A percentile compares a stretch with the other conserved stretches of the same genome.
Conservation (phyloP, 2,113 vertebrate genomes). For the Gallinago paraguaiae region DNA sequence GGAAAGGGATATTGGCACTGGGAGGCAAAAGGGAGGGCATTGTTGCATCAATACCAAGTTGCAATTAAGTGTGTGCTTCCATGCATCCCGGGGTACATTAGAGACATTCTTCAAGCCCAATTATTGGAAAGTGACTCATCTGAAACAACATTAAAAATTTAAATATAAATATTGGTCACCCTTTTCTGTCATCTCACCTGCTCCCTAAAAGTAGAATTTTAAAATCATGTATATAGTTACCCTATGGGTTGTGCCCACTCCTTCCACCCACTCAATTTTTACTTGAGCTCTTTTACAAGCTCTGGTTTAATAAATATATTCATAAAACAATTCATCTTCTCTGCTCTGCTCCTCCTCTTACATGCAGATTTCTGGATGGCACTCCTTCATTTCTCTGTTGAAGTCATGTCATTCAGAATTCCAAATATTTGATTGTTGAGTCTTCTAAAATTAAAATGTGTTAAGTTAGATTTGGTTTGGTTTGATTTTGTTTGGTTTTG, state of each 20-base stretch:
- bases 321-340: not conserved
- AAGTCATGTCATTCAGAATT: not conserved
- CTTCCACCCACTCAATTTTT: not conserved
- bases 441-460: not conserved
- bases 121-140: not conserved
- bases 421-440: not conserved
- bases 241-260: not conserved
- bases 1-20: not conserved
- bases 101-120: not conserved
- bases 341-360: not conserved
- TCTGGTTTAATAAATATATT: constrained; percentile 4
- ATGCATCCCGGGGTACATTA: not conserved
- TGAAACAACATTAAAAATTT: not conserved
- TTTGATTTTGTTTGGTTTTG: not conserved
- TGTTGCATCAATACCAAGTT: not conserved
- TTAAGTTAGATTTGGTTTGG: not conserved
- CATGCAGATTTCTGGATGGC: not conserved
- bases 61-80: not conserved
- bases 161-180: not conserved
- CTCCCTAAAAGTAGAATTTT: not conserved
- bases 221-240: not conserved
- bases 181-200: not conserved
- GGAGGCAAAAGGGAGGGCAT: not conserved
- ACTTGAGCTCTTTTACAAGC: not conserved
- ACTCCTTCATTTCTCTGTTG: not conserved